Conservation (phyloP, 2,797 vertebrate genomes). For the Phylloscopus collybita region DNA sequence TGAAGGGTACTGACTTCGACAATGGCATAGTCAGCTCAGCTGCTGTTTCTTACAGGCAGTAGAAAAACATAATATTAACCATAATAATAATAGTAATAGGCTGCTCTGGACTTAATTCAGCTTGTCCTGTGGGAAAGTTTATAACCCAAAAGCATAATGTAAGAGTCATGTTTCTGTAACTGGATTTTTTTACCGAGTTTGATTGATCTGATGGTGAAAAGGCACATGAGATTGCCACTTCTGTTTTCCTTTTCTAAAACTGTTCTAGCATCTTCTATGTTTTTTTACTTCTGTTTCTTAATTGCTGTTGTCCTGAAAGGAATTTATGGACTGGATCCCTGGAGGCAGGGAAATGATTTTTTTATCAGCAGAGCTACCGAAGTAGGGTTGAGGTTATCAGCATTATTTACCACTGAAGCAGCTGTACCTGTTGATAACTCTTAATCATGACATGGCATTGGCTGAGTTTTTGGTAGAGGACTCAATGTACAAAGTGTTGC, state of each 20-base stretch:
- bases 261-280: background rate
- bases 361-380: background rate
- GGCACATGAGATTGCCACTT: background rate
- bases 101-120: background rate
- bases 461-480: background rate
- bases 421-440: background rate
- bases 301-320: background rate
- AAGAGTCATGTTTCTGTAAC: background rate
- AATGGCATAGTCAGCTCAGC: background rate
- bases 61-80: background rate
- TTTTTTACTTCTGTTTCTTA: background rate
- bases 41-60: background rate
- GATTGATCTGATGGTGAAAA: background rate
- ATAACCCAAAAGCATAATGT: background rate
- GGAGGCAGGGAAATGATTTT: background rate
- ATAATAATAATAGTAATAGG: background rate
- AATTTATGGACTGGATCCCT: background rate
- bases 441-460: background rate
- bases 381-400: background rate
- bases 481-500: background rate
- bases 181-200: background rate
- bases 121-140: background rate
- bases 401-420: background rate
- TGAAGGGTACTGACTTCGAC: background rate
- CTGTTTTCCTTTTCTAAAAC: background rate